Evolutionary conservation across 2,888 invertebrate genomes (phyloP).

Genomic region (Polydrusus pterygomalis): DNA sequence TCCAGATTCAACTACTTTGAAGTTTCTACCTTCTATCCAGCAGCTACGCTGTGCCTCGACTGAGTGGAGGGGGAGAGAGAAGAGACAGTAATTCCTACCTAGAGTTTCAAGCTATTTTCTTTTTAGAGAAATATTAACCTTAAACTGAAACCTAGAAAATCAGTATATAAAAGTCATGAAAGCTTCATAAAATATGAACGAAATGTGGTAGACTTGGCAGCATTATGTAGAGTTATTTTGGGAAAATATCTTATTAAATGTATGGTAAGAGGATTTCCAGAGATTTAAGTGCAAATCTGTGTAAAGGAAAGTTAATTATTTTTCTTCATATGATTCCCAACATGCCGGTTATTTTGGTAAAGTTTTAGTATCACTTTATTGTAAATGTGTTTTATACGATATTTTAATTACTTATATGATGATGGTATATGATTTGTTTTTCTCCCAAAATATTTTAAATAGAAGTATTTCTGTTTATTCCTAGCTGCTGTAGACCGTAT

Average conservation of each 20-base stretch:
- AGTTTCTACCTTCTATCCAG: background rate
- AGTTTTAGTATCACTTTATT: conserved; percentile 21
- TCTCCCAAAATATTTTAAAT: background rate
- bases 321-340: conserved; percentile 15
- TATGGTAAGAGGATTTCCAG: conserved; percentile 49
- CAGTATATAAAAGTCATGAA: conserved; percentile 2
- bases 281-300: conserved; percentile 33
- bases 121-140: no score
- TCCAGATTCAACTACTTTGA: background rate
- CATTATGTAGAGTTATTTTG: conserved; percentile 57
- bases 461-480: background rate
- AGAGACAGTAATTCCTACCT: background rate
- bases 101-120: background rate
- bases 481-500: background rate
- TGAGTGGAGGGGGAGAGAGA: no score
- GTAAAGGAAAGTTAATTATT: conserved; percentile 15
- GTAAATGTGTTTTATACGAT: conserved; percentile 1
- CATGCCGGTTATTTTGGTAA: conserved; percentile 14
- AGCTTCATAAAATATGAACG: conserved; percentile 9
- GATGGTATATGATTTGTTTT: conserved; percentile 5
- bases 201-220: conserved; percentile 54
- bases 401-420: background rate
- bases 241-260: conserved; percentile 35
- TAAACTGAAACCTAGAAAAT: background rate
- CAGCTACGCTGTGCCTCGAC: background rate